Evolutionary conservation across 2,888 invertebrate species (phyloP), one percentile per base, ranked within the genome.

Genomic region (Cactoblastis cactorum): DNA sequence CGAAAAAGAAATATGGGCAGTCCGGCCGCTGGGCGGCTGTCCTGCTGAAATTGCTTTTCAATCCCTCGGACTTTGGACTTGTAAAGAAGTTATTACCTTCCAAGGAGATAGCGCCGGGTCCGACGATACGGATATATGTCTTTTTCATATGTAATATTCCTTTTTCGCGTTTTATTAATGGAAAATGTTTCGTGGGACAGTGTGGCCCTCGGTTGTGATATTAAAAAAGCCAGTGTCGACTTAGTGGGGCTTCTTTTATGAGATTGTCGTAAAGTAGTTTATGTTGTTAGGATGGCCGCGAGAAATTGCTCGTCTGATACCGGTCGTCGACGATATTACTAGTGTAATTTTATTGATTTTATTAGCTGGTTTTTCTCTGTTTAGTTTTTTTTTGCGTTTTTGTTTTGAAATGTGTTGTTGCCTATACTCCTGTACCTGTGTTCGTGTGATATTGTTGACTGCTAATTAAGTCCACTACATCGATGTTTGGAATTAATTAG

Each of bases 71-170:
- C 90, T 90, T 90, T 90, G 89, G 90, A 90, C 90, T 90, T 90
- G 90, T 90, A 90, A 90, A 90, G 90, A 90, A 90, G 90, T 90
- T 90, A 90, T 90, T 90, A 90, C 90, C 90, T 90, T 88, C 87
- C 82, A 75, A 82, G 82, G 80, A 90, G 89, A 89, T 88, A 89
- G 87, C 88, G 86, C 77, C 86, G 84, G 88, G 85, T 85, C 85
- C 83, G 81, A 79, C 86, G 88, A 88, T 88, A 88, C 89, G 88
- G 87, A 88, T 89, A 88, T 86, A 87, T 87, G 87, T 87, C 87
- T 84, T 84, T 88, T 88, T 87, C 88, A 84, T 87, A 89, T 88
- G 89, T 90, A 89, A 90, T 90, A 90, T 90, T 90, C 90, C 88
- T 86, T 88, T 88, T 87, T 87, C 87, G 90, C 88, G 87, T 90